Percentiles rank a stretch among this genome's conserved stretches.
phyloP scores from a whole-genome alignment of 2,888 invertebrate genomes.

The Dryomyza anilis region DNA sequence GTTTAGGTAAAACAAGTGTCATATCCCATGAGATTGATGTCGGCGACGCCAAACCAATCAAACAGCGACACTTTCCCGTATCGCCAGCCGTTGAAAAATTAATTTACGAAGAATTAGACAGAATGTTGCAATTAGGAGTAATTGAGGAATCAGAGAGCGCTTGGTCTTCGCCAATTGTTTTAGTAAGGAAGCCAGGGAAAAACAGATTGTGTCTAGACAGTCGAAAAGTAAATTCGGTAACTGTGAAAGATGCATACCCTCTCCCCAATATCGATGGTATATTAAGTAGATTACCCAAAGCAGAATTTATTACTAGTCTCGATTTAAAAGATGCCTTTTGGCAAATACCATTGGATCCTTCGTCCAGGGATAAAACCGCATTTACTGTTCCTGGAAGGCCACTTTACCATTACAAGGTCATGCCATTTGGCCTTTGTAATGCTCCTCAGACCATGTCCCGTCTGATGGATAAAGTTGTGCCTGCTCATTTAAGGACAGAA shows the following conservation, averaged over 20 bases:
- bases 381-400: constrained; percentile 7
- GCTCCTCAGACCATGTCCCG: constrained; percentile 19
- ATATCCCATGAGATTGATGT: constrained; percentile 15
- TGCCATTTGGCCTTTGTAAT: constrained; percentile 20
- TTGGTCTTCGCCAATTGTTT: constrained; percentile 24
- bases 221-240: constrained; percentile 18
- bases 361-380: background rate
- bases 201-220: constrained; percentile 21
- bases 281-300: background rate
- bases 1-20: constrained; percentile 11
- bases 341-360: background rate
- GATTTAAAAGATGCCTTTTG: background rate
- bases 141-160: constrained; percentile 39
- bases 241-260: constrained; percentile 3
- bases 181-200: constrained; percentile 11
- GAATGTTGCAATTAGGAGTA: constrained; percentile 31
- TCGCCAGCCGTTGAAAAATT: constrained; percentile 20
- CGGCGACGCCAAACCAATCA: constrained; percentile 8
- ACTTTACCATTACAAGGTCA: constrained; percentile 7
- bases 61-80: constrained; percentile 23
- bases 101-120: constrained; percentile 22
- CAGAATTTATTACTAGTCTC: constrained; percentile 6
- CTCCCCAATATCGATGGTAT: constrained; percentile 21
- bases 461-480: constrained; percentile 17
- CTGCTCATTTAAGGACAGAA: background rate